These are phyloP conservation scores for Presbytis comata DNA, from an alignment of 2,797 vertebrate species.

Conservation along the genomic window DNA sequence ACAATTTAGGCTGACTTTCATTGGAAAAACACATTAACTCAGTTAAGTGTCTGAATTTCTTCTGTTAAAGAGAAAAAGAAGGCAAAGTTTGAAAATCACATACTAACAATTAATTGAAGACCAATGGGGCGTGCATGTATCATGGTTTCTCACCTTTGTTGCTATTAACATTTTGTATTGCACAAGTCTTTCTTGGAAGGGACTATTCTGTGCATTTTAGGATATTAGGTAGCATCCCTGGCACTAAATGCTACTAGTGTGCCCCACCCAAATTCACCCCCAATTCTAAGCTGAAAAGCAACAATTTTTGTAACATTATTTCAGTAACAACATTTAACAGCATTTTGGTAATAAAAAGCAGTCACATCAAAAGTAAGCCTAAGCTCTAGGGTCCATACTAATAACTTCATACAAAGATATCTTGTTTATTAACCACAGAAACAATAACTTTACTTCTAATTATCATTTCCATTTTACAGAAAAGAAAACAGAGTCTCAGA, in stretches of 20 bases:
- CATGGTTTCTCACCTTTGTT: background rate
- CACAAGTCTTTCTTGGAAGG: background rate
- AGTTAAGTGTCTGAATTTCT: background rate
- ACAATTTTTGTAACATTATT: background rate
- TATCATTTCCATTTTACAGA: slow-evolving; percentile 2
- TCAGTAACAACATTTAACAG: background rate
- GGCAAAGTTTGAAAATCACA: background rate
- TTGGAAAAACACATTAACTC: background rate
- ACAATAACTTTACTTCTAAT: background rate
- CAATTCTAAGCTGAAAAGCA: background rate
- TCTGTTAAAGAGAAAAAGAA: slow-evolving; percentile 16
- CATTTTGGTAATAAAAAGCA: background rate
- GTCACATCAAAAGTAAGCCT: background rate
- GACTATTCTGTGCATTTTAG: background rate
- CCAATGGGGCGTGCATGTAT: too few relatives aligned
- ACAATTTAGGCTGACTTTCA: background rate
- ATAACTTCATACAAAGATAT: background rate
- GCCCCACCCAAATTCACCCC: background rate
- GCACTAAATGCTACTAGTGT: background rate
- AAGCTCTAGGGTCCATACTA: background rate
- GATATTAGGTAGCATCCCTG: background rate
- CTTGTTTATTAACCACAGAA: background rate
- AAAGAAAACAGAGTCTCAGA: background rate
- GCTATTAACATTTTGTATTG: background rate
- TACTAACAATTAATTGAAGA: background rate